Percentiles rank a stretch among this genome's conserved stretches.
phyloP scores from a whole-genome alignment of 2,797 vertebrate species.

The Heterohyrax brucei region DNA sequence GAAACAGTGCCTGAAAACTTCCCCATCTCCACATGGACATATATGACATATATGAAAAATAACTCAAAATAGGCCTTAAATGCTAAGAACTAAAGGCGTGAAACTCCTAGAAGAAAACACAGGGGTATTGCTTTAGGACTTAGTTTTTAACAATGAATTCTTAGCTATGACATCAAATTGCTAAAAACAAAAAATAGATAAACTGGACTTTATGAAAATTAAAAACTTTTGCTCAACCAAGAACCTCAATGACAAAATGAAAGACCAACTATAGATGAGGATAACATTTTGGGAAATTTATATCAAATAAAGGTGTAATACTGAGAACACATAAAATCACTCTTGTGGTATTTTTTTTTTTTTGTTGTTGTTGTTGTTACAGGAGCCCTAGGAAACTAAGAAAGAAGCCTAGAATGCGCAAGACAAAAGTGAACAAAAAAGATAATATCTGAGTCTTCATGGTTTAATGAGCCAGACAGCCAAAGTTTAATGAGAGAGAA shows the following conservation, averaged over 20 bases:
- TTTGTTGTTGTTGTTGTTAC: not conserved
- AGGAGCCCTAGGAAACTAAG: not conserved
- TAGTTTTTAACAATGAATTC: not conserved
- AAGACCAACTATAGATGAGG: not conserved
- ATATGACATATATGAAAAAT: not conserved
- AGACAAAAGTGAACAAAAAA: not conserved
- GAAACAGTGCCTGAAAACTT: too few relatives aligned
- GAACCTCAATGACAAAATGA: not conserved
- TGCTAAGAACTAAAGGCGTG: not conserved
- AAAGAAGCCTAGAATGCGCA: not conserved
- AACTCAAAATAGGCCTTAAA: not conserved
- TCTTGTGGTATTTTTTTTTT: not conserved
- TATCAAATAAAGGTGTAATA: not conserved
- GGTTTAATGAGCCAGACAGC: too few relatives aligned
- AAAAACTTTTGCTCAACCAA: not conserved
- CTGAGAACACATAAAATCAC: not conserved
- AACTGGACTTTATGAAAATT: not conserved
- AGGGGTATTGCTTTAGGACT: not conserved
- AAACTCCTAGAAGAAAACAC: not conserved
- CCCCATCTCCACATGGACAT: not conserved
- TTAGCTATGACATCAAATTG: not conserved
- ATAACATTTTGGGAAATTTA: not conserved
- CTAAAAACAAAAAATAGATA: not conserved
- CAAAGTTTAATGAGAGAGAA: too few relatives aligned
- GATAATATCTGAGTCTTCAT: fast-evolving